A percentile compares a stretch with the other conserved stretches of the same genome.
Conservation (phyloP, 2,888 invertebrate species). For the Lissonota sp. region DNA sequence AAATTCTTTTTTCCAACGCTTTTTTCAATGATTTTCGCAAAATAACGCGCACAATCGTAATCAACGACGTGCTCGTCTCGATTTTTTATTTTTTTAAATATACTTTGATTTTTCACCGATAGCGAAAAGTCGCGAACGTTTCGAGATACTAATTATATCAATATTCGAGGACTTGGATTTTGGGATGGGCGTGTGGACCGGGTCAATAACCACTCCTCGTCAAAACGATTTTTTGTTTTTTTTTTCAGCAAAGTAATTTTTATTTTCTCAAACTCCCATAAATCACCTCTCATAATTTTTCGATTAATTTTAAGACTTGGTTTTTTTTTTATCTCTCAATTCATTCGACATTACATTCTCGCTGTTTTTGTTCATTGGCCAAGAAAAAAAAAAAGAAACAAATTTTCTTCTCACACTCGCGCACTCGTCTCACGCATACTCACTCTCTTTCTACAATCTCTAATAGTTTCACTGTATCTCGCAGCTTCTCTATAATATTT, state of each 20-base stretch:
- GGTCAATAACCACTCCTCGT: slow-evolving; percentile 82
- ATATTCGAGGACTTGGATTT: slow-evolving; percentile 65
- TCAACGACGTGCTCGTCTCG: slow-evolving; percentile 9
- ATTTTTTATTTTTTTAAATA: slow-evolving; percentile 12
- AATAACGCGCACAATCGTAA: slow-evolving; percentile 23
- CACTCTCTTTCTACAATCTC: slow-evolving; percentile 45
- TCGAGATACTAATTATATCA: slow-evolving; percentile 30
- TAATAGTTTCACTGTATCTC: slow-evolving; percentile 61
- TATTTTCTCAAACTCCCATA: slow-evolving; percentile 73
- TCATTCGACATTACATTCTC: slow-evolving; percentile 61
- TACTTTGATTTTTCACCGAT: slow-evolving; percentile 14
- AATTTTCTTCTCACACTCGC: slow-evolving; percentile 40
- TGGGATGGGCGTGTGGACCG: slow-evolving; percentile 78
- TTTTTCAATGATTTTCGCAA: slow-evolving; percentile 25
- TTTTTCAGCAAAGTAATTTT: slow-evolving; percentile 81
- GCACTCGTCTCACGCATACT: slow-evolving; percentile 41
- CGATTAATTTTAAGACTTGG: slow-evolving; percentile 54
- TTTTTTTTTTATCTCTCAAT: slow-evolving; percentile 25
- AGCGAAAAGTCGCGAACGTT: slow-evolving; percentile 40
- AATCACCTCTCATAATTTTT: slow-evolving; percentile 59
- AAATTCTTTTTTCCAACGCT: not conserved
- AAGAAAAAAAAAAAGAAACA: slow-evolving; percentile 41
- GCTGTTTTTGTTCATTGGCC: slow-evolving; percentile 28
- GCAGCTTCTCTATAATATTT: slow-evolving; percentile 55
- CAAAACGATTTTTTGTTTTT: slow-evolving; percentile 75